Conservation (phyloP, 2,888 invertebrate genomes). For the Lissonota sp. region DNA sequence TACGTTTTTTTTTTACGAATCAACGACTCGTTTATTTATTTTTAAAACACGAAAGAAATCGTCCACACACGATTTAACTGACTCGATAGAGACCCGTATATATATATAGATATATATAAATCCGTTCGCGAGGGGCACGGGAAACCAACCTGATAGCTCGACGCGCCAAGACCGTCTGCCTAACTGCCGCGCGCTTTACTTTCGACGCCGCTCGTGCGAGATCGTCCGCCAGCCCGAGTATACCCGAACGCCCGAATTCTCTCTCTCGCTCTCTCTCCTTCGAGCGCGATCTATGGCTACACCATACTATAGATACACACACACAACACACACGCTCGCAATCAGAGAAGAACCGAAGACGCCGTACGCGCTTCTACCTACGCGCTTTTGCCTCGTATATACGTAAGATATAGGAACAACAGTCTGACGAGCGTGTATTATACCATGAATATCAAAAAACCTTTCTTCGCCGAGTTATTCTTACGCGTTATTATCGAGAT, state of each 20-base stretch:
- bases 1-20: neutral
- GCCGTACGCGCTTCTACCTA: neutral
- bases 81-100: neutral
- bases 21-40: too few relatives aligned
- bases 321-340: neutral
- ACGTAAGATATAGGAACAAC: neutral
- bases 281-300: neutral
- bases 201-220: constrained; percentile 77
- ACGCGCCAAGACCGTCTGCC: constrained; percentile 82
- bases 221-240: constrained; percentile 74
- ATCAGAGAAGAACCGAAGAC: neutral
- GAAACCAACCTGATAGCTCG: constrained; percentile 78
- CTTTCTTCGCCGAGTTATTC: too few relatives aligned
- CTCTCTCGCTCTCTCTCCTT: constrained; percentile 32
- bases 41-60: too few relatives aligned
- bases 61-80: neutral
- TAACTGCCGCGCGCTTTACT: constrained; percentile 81
- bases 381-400: neutral
- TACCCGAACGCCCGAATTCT: constrained; percentile 73
- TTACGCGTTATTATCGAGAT: too few relatives aligned
- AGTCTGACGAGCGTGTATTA: too few relatives aligned
- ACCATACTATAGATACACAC: neutral
- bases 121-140: constrained; percentile 62
- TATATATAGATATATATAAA: constrained; percentile 39
- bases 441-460: too few relatives aligned